Base-by-base conservation (phyloP, 2,797 vertebrate genomes). In the Cyclopterus lumpus region DNA sequence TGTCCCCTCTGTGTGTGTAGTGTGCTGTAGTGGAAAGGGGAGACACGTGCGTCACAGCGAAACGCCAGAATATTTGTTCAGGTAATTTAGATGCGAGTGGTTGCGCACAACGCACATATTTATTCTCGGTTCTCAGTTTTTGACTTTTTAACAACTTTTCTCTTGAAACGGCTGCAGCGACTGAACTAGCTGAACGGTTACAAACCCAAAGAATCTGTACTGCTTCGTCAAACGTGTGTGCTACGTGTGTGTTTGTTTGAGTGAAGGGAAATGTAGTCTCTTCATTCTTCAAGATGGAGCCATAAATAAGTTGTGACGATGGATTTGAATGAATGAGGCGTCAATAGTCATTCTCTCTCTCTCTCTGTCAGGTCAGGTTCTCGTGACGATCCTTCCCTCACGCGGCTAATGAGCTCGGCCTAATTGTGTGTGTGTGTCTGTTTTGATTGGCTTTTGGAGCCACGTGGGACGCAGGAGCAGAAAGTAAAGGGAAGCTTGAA, bases 61-160 rank as follows among this genome's bases (percentile, higher is more conserved):
- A 91, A 89, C 53, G 67, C 83, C 89, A 89, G 88, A 88, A 92
- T 93, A 91, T 93, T 93, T 93, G 87, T 91, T 92, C 88, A 91
- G 91, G 86, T 91, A 88, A 89, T 92, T 90, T 84, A 84, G 83
- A 86, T 72, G 79, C 51, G 73, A 89, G 86, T 66, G 80, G 71
- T 79, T 79, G 57, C 64, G 53, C 71, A 65, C 38, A n/a, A n/a
- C n/a, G n/a, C n/a, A n/a, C n/a, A n/a, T n/a, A n/a, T n/a, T n/a
- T n/a, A n/a, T n/a, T n/a, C n/a, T n/a, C n/a, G n/a, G n/a, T n/a
- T n/a, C n/a, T n/a, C n/a, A n/a, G n/a, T n/a, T n/a, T n/a, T n/a
- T n/a, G n/a, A n/a, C n/a, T n/a, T n/a, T n/a, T n/a, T n/a, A n/a
- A n/a, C n/a, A n/a, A n/a, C 66, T 64, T 84, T 48, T 53, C 10